Conservation (phyloP, 2,888 invertebrate genomes). For the Xanthorhoe spadicearia region DNA sequence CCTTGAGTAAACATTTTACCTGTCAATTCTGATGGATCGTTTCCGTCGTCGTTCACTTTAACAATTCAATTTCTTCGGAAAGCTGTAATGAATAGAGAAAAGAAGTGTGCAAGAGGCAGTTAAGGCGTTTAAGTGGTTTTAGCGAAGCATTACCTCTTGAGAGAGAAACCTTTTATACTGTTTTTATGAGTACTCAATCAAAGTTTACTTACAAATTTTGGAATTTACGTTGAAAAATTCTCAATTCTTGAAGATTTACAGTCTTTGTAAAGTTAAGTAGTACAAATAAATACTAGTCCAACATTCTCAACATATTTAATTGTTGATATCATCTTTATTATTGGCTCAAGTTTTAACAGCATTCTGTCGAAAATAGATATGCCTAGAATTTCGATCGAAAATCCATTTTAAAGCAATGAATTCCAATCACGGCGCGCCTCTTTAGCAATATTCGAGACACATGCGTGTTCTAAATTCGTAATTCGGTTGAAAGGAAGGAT, state of each 20-base stretch:
- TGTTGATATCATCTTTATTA: constrained; percentile 50
- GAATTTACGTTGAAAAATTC: no score
- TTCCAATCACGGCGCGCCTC: constrained; percentile 49
- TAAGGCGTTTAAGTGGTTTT: constrained; percentile 35
- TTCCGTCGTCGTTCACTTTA: constrained; percentile 61
- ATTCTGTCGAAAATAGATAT: constrained; percentile 50
- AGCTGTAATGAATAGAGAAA: constrained; percentile 42
- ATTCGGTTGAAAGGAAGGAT: constrained; percentile 45
- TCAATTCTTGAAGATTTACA: no score
- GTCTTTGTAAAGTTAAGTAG: no score
- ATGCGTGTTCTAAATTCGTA: constrained; percentile 54
- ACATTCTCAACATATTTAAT: neutral
- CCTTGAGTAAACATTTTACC: constrained; percentile 79
- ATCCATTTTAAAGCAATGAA: constrained; percentile 49
- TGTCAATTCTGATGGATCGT: constrained; percentile 78
- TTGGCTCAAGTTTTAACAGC: constrained; percentile 51
- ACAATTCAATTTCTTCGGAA: constrained; percentile 75
- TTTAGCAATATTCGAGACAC: constrained; percentile 43
- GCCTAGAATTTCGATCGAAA: constrained; percentile 42
- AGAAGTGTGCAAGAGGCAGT: constrained; percentile 43
- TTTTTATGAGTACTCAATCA: constrained; percentile 3
- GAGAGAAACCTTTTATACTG: constrained; percentile 22
- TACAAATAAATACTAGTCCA: no score
- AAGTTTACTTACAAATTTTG: neutral
- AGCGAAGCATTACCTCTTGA: constrained; percentile 15